These are phyloP conservation scores for Deilephila porcellus DNA, from an alignment of 2,888 invertebrate species.

Conservation along the genomic window DNA sequence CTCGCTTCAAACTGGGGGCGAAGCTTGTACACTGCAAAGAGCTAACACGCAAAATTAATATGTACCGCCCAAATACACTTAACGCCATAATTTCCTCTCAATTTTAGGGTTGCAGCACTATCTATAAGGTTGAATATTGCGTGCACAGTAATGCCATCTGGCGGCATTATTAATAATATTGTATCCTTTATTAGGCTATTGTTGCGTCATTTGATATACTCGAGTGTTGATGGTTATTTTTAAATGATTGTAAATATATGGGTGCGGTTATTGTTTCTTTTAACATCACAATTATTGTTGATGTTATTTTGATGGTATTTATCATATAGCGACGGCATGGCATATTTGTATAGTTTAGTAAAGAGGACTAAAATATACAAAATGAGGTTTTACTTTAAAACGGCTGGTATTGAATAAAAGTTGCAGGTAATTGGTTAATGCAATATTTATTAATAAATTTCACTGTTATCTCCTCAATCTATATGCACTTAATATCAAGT, in stretches of 20 bases:
- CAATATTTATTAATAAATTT: constrained; percentile 84
- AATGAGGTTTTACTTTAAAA: background rate
- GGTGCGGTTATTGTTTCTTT: constrained; percentile 2
- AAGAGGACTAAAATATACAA: too few relatives aligned
- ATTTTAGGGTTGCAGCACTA: constrained; percentile 32
- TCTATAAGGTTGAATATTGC: constrained; percentile 51
- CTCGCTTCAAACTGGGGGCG: constrained; percentile 55
- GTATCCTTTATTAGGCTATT: constrained; percentile 63
- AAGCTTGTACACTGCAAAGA: constrained; percentile 51
- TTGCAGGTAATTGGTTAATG: constrained; percentile 73
- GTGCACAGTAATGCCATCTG: constrained; percentile 47
- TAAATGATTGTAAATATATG: constrained; percentile 50
- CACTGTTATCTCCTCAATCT: constrained; percentile 82
- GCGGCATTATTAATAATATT: constrained; percentile 63
- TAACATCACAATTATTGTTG: background rate
- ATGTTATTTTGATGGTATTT: background rate
- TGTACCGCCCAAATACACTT: constrained; percentile 76
- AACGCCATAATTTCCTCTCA: constrained; percentile 63
- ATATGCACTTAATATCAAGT: constrained; percentile 77
- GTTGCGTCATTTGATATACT: constrained; percentile 63
- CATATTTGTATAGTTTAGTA: too few relatives aligned
- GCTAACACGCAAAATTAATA: constrained; percentile 78
- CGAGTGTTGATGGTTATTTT: constrained; percentile 60
- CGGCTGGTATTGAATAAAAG: constrained; percentile 40
- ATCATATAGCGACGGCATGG: too few relatives aligned